Evolutionary conservation across 1,140 invertebrate genomes (phyloP).

Genomic region (Bradysia coprophila): DNA sequence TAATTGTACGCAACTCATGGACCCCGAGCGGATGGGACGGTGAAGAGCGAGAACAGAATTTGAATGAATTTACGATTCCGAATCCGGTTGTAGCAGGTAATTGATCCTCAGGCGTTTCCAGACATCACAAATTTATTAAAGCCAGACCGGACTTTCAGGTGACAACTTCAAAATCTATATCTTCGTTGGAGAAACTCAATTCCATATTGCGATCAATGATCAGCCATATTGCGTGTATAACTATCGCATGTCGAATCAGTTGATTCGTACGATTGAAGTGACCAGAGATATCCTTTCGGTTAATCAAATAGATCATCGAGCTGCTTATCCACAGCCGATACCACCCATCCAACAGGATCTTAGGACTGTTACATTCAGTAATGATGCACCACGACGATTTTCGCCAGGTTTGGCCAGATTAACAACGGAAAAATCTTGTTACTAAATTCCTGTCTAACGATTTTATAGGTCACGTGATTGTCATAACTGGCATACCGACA

Average conservation of each 20-base stretch:
- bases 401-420: too few relatives aligned
- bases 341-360: slow-evolving; percentile 19
- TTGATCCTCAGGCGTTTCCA: background rate
- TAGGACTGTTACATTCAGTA: slow-evolving; percentile 18
- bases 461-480: slow-evolving; percentile 16
- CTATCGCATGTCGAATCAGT: slow-evolving; percentile 15
- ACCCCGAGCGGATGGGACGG: slow-evolving; percentile 44
- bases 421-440: too few relatives aligned
- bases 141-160: background rate
- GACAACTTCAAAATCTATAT: slow-evolving; percentile 23
- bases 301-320: slow-evolving; percentile 21
- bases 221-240: slow-evolving; percentile 16
- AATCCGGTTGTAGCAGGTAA: slow-evolving; percentile 18
- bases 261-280: slow-evolving; percentile 14
- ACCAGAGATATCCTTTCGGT: slow-evolving; percentile 20
- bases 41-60: slow-evolving; percentile 32
- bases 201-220: slow-evolving; percentile 21
- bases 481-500: slow-evolving; percentile 19
- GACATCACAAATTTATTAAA: background rate
- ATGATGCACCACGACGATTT: slow-evolving; percentile 18
- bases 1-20: slow-evolving; percentile 43
- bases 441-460: background rate
- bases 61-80: slow-evolving; percentile 9
- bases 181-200: slow-evolving; percentile 16
- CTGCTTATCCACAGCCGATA: slow-evolving; percentile 18